phyloP scores from a whole-genome alignment of 2,888 invertebrate species.

The Quadroppia sp. region DNA sequence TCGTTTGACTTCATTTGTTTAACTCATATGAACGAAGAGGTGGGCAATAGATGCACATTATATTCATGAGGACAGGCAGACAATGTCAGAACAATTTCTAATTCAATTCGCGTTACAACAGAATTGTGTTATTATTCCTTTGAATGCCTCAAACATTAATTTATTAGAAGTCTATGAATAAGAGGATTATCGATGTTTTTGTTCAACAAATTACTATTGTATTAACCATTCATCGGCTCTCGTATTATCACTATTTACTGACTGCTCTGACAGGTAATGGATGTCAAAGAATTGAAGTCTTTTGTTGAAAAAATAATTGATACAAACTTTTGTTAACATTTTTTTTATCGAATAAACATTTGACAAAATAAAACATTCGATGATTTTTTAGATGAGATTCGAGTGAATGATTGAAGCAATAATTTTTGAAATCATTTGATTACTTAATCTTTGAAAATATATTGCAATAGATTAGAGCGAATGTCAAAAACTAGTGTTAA shows the following conservation, averaged over 20 bases:
- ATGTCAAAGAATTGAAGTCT: background rate
- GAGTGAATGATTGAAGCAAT: background rate
- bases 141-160: background rate
- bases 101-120: too few species aligned
- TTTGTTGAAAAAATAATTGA: background rate
- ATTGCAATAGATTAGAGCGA: background rate
- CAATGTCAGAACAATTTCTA: background rate
- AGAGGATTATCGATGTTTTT: constrained; percentile 28
- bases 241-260: background rate
- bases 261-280: background rate
- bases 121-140: background rate
- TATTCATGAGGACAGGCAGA: background rate
- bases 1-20: constrained; percentile 10
- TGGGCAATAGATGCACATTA: background rate
- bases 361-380: too few species aligned
- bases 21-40: constrained; percentile 24
- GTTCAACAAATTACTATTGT: constrained; percentile 8
- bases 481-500: background rate
- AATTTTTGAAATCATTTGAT: background rate
- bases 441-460: background rate
- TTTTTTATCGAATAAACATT: too few species aligned
- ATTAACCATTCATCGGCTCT: background rate
- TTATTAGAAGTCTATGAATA: constrained; percentile 29
- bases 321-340: too few species aligned
- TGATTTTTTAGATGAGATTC: background rate